phyloP scores from a whole-genome alignment of 2,888 invertebrate genomes.

The Schizaphis graminum region DNA sequence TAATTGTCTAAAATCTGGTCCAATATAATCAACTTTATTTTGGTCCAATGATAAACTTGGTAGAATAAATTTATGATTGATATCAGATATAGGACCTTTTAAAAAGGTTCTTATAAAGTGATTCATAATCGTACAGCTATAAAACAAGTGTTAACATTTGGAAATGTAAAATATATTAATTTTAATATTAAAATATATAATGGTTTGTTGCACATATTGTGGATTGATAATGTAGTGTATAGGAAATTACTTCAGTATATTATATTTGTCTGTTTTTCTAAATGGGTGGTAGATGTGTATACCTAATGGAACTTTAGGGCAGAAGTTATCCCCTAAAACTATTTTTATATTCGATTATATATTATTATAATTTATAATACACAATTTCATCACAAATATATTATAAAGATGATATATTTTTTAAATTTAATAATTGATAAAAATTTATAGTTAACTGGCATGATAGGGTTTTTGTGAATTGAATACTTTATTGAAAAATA shows the following conservation, averaged over 20 bases:
- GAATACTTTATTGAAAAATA: not conserved
- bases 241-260: not conserved
- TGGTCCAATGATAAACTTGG: conserved; percentile 51
- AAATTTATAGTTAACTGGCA: not conserved
- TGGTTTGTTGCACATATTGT: not conserved
- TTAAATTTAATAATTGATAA: not conserved
- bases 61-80: conserved; percentile 56
- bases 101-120: conserved; percentile 56
- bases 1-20: conserved; percentile 62
- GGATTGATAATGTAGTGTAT: not conserved
- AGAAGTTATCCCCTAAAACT: not conserved
- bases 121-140: conserved; percentile 48
- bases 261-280: not conserved
- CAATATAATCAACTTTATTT: conserved; percentile 49
- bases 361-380: not conserved
- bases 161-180: not conserved
- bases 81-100: conserved; percentile 59
- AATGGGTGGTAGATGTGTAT: not conserved
- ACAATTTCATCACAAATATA: not conserved
- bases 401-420: not conserved
- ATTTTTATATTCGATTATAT: too few species aligned
- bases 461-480: not conserved
- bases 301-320: not conserved
- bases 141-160: not conserved
- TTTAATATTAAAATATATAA: not conserved